These are phyloP conservation scores for Dissostichus mawsoni DNA, from an alignment of 2,113 vertebrate species.

Conservation along the genomic window DNA sequence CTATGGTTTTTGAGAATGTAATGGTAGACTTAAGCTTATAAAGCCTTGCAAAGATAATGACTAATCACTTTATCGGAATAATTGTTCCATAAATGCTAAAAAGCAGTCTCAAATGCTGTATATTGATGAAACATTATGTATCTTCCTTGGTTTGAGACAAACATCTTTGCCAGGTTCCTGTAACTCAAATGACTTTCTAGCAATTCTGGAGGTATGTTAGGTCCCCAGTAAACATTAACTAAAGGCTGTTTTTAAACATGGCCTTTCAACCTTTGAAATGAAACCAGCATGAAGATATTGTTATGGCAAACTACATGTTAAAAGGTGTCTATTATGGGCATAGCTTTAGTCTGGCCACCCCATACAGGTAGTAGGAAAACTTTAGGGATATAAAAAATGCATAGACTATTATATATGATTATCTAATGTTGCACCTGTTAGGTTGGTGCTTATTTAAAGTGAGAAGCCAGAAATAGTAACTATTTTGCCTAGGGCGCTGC, in stretches of 20 bases:
- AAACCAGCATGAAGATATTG: slow-evolving; percentile 41
- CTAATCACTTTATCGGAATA: slow-evolving; percentile 5
- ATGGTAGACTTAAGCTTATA: slow-evolving; percentile 94
- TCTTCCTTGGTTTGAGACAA: slow-evolving; percentile 13
- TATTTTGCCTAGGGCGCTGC: background rate
- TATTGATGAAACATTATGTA: slow-evolving; percentile 45
- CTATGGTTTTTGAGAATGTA: slow-evolving; percentile 96
- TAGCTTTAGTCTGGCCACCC: background rate
- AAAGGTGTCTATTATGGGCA: background rate
- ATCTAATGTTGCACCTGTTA: background rate
- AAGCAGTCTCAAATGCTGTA: slow-evolving; percentile 33
- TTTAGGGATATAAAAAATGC: background rate
- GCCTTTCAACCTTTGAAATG: slow-evolving; percentile 8
- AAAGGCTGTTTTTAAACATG: background rate
- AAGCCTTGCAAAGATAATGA: slow-evolving; percentile 41
- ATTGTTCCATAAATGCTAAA: slow-evolving; percentile 31
- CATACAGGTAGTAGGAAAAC: background rate
- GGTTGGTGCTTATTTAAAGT: background rate
- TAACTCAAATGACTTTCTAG: slow-evolving; percentile 23
- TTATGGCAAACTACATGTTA: slow-evolving; percentile 7
- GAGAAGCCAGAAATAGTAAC: background rate
- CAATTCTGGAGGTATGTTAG: slow-evolving; percentile 17
- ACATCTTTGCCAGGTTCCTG: slow-evolving; percentile 27
- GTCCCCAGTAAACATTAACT: background rate
- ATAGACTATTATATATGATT: background rate